Conservation (phyloP, 2,797 vertebrate genomes). For the Arctocebus calabarensis region DNA sequence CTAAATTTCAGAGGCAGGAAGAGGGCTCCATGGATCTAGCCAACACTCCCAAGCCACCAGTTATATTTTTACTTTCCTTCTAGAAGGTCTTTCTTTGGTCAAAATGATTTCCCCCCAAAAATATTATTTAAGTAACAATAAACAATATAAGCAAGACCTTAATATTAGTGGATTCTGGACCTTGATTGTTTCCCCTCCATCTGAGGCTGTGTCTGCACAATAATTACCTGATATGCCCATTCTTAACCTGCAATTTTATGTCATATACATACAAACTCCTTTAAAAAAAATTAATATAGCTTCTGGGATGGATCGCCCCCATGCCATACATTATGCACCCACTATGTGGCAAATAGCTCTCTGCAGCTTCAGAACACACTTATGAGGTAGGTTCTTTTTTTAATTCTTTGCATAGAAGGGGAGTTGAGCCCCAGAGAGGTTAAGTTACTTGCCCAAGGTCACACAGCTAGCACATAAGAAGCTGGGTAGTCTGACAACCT, state of each 20-base stretch:
- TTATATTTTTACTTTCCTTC: neutral
- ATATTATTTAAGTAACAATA: neutral
- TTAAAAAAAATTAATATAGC: neutral
- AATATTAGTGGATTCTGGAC: neutral
- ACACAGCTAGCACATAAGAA: conserved; percentile 27
- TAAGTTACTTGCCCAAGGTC: conserved; percentile 5
- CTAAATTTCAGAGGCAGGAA: neutral
- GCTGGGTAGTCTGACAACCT: neutral
- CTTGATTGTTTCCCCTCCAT: neutral
- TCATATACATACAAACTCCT: neutral
- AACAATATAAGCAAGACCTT: neutral
- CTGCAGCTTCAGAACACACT: neutral
- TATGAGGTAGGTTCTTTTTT: neutral
- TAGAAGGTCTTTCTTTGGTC: neutral
- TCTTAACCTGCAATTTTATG: neutral
- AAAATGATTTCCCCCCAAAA: neutral
- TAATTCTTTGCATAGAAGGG: neutral
- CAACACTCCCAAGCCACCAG: neutral
- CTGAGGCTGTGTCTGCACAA: neutral
- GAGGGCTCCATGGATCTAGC: neutral
- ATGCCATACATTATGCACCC: neutral
- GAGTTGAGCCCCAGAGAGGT: neutral
- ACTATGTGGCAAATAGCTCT: neutral
- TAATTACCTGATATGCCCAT: neutral
- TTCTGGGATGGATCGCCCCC: neutral